Base-by-base conservation (phyloP, 1,140 invertebrate species). In the Micrasema longulum region DNA sequence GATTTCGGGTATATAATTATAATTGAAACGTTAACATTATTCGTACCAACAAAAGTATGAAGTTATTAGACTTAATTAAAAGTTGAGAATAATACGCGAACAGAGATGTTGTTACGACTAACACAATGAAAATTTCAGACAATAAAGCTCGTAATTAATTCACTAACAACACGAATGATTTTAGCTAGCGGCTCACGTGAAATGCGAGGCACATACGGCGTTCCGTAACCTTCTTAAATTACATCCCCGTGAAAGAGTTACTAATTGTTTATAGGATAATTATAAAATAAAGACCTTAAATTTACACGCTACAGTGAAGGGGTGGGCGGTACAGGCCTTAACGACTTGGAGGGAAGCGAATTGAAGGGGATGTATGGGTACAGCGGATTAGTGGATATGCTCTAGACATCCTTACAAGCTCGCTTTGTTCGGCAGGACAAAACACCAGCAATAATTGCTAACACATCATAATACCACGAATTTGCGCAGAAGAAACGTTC, bases 221-320 rank as follows among this genome's bases (percentile, higher is more conserved):
- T 67, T 31, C 68, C 57, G 36, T 62, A 70, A 63, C 68, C 60
- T 53, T 63, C 68, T 64, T 50, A 18, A 57, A 60, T 69, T 70
- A 70, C 55, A 70, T 63, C 47, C 43, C 22, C 38, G 60, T 62
- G 71, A 66, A 71, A 71, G 72, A 71, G 63, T 71, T 55, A 26
- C 63, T 74, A 74, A 74, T 74, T 74, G 72, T 74, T 74, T 71
- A 74, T 64, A 66, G 68, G 69, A 75, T 75, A 66, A 75, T 75
- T 75, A 71, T 71, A 75, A 75, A 75, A 75, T 75, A 71, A 65
- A 71, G 73, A 71, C 47, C 55, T 69, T 71, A 72, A 74, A 69
- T 75, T 71, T 69, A 55, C 65, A 75, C 50, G 52, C 50, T 14
- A 35, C 50, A 36, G 23, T 31, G 26, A 41, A 45, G 45, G 47